phyloP scores from a whole-genome alignment of 2,113 vertebrate genomes.

The Pelobates fuscus region DNA sequence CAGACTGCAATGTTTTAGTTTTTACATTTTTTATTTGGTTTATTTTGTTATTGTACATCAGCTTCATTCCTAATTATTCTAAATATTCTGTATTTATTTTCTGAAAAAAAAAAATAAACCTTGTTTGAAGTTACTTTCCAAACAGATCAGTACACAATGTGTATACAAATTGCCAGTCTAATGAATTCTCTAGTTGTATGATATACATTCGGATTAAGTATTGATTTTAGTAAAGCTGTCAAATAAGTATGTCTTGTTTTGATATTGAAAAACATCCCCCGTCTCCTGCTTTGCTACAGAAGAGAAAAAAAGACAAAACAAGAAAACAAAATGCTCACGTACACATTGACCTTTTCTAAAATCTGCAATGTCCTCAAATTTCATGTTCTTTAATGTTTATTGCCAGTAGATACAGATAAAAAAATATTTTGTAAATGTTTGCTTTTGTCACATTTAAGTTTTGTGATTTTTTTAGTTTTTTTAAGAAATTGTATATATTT shows the following conservation, averaged over 20 bases:
- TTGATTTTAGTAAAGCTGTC: constrained; percentile 27
- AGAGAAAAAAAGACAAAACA: constrained; percentile 14
- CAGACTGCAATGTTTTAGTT: too few relatives aligned
- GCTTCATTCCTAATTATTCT: too few relatives aligned
- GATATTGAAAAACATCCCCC: constrained; percentile 29
- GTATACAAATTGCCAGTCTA: constrained; percentile 30
- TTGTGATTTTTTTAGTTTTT: too few relatives aligned
- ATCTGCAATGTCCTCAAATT: constrained; percentile 18
- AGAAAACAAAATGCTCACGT: constrained; percentile 22
- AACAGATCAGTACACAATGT: constrained; percentile 1
- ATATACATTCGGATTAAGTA: constrained; percentile 42
- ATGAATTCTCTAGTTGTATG: constrained; percentile 31
- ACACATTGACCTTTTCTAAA: constrained; percentile 29
- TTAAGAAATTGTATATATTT: too few relatives aligned
- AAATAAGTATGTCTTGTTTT: constrained; percentile 38
- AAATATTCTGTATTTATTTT: too few relatives aligned
- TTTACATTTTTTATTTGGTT: too few relatives aligned
- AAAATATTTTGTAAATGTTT: neutral
- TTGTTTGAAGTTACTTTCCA: neutral
- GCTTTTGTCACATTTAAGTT: neutral
- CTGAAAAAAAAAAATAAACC: too few relatives aligned
- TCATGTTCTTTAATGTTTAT: constrained; percentile 6
- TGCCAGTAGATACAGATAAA: constrained; percentile 23
- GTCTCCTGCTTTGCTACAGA: constrained; percentile 7
- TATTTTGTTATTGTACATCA: too few relatives aligned